Base-by-base conservation (phyloP, 2,888 invertebrate species). In the Ctenicera cuprea region DNA sequence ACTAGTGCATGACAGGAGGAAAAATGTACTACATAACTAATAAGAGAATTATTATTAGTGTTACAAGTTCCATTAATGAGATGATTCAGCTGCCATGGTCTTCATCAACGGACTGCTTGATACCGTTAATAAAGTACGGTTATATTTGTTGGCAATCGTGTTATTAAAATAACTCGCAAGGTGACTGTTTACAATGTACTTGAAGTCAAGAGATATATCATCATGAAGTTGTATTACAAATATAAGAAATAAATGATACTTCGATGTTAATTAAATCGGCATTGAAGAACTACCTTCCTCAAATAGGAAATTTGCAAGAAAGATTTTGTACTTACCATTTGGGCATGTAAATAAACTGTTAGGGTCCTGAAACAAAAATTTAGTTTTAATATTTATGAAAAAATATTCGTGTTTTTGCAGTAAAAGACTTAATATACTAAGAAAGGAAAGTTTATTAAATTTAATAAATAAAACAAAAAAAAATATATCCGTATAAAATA, bases 271-370 rank as follows among this genome's bases (percentile, higher is more conserved):
- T 43, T 43, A 43, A n/a, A 43, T 43, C 43, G 7, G 7, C 7
- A 43, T n/a, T 16, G n/a, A 3, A 14, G 16, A 14, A 43, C 1
- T 50, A 48, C 18, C 16, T n/a, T n/a, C 3, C 2, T 26, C 3
- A 26, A 26, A 26, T 26, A 3, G 26, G 26, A 26, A 26, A 16
- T 14, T n/a, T n/a, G n/a, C n/a, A 20, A 3, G 18, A 50, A 50
- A 50, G 7, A 5, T 1, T 33, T 9, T 33, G 14, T 22, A 62
- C 62, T 62, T 43, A 93, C 93, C 93, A 85, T 91, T 92, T 82
- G 93, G 92, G 89, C 93, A 93, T 82, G 90, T 90, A 88, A 93
- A 93, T 87, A 93, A 85, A 83, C 87, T 89, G 77, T 85, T 86
- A 76, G 90, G 90, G 83, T 89, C 90, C 93, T 93, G 92, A 77